Base-by-base conservation (phyloP, 2,888 invertebrate genomes). In the Glyphotaelius pellucidus region DNA sequence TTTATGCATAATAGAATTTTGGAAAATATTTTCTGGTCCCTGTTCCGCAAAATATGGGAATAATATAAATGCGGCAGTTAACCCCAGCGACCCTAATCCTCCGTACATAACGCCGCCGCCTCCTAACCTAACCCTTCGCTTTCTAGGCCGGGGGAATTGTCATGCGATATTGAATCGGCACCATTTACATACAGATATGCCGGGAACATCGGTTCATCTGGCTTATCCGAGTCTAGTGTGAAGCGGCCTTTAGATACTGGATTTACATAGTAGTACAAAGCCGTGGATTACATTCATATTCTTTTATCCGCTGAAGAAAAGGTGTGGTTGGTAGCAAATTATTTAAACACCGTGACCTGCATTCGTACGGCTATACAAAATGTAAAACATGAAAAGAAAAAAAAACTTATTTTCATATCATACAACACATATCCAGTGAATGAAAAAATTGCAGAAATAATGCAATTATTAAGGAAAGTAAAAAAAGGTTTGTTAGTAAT, bases 81-180 rank as follows among this genome's bases (percentile, higher is more conserved):
- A 38, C 88, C 79, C 79, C 67, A 35, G 32, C 32, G 15, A 15
- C 79, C 88, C 88, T n/a, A 30, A 25, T 88, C 52, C 86, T n/a
- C 86, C 86, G n/a, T 83, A 83, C 32, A 83, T 35, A 83, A 32
- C 83, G 83, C 19, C 35, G 19, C 83, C 83, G 52, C 52, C 5
- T 52, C 67, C 67, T 67, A 52, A 52, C 67, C 67, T 67, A 35
- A 93, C 92, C 90, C 92, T 83, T 83, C 83, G 83, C 32, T 83
- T 81, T 83, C 32, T 83, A 35, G 91, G 80, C 85, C 25, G 30
- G 38, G 80, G 91, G 92, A 93, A 93, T 91, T 93, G 93, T 93
- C 93, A 92, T 93, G 93, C 92, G 94, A 94, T 94, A 93, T 94
- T 93, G 84, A 94, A 93, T 93, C 93, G 92, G 93, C 93, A 92